Conservation (phyloP, 2,113 vertebrate species). For the Datnioides undecimradiatus region DNA sequence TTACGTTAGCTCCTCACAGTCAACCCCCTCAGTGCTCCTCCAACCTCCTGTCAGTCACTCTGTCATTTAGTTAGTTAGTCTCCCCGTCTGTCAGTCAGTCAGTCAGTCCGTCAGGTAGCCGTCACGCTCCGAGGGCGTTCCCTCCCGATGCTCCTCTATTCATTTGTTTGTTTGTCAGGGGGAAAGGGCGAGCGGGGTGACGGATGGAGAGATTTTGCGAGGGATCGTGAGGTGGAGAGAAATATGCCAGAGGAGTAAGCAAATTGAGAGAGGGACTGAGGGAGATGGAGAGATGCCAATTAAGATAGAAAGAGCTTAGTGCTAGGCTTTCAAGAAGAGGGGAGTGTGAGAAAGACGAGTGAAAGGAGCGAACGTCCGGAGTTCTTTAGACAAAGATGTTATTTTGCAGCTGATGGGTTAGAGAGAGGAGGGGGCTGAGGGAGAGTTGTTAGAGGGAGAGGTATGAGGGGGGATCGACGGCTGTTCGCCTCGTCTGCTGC, state of each 20-base stretch:
- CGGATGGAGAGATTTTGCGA: constrained; percentile 5
- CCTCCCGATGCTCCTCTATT: constrained; percentile 47
- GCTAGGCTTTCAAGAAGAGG: constrained; percentile 31
- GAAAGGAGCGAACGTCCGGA: constrained; percentile 4
- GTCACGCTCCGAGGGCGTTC: constrained; percentile 48
- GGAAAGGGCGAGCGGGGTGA: background rate
- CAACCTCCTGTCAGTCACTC: constrained; percentile 64
- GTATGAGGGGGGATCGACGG: constrained; percentile 33
- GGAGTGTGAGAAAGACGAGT: background rate
- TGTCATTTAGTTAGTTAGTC: constrained; percentile 58
- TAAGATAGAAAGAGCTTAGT: constrained; percentile 43
- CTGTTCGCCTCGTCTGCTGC: constrained; percentile 57
- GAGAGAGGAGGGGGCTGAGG: constrained; percentile 2
- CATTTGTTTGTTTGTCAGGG: constrained; percentile 69
- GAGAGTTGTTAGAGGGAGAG: constrained; percentile 21
- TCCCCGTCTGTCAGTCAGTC: constrained; percentile 56
- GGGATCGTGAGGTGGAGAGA: constrained; percentile 25
- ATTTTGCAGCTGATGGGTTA: background rate
- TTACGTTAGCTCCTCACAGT: constrained; percentile 52
- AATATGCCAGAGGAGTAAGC: constrained; percentile 36
- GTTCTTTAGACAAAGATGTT: constrained; percentile 31
- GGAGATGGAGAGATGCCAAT: constrained; percentile 50
- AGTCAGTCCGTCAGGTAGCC: constrained; percentile 8
- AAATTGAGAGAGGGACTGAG: constrained; percentile 46
- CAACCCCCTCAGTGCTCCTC: constrained; percentile 43